A percentile compares a stretch with the other conserved stretches of the same genome.
These are phyloP conservation scores for Caerostris extrusa DNA, from an alignment of 1,140 invertebrate species.

Conservation along the genomic window DNA sequence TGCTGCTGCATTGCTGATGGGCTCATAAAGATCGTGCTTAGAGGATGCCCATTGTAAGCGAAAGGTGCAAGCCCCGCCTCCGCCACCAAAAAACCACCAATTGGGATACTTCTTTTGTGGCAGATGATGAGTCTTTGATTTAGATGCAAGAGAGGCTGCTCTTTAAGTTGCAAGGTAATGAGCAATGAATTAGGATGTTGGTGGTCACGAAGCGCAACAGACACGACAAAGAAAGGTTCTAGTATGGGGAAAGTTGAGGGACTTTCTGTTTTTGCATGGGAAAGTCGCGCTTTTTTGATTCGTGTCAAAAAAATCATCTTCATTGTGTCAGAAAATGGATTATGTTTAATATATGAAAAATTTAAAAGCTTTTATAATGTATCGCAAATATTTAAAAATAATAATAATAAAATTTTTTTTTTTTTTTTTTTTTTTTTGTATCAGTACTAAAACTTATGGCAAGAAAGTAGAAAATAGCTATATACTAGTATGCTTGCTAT, in stretches of 20 bases:
- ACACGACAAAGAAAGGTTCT: not conserved
- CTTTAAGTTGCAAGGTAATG: slow-evolving; percentile 11
- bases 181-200: not conserved
- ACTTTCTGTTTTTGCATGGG: not conserved
- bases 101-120: slow-evolving; percentile 13
- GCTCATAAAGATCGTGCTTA: slow-evolving; percentile 71
- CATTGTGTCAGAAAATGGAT: too few relatives aligned
- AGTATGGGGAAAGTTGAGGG: not conserved
- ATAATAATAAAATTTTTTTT: too few relatives aligned
- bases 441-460: too few relatives aligned
- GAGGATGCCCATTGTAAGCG: slow-evolving; percentile 60
- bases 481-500: too few relatives aligned
- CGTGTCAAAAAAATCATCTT: too few relatives aligned
- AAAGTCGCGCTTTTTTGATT: not conserved
- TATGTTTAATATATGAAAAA: too few relatives aligned
- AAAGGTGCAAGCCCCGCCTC: slow-evolving; percentile 49
- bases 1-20: slow-evolving; percentile 67
- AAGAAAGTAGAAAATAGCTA: too few relatives aligned
- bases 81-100: not conserved
- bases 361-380: too few relatives aligned
- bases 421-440: too few relatives aligned
- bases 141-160: slow-evolving; percentile 38
- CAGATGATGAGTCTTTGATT: slow-evolving; percentile 65
- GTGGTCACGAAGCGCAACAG: not conserved
- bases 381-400: too few relatives aligned